Evolutionary conservation across 2,113 vertebrate species (phyloP).

Genomic region (Trichomycterus rosablanca): DNA sequence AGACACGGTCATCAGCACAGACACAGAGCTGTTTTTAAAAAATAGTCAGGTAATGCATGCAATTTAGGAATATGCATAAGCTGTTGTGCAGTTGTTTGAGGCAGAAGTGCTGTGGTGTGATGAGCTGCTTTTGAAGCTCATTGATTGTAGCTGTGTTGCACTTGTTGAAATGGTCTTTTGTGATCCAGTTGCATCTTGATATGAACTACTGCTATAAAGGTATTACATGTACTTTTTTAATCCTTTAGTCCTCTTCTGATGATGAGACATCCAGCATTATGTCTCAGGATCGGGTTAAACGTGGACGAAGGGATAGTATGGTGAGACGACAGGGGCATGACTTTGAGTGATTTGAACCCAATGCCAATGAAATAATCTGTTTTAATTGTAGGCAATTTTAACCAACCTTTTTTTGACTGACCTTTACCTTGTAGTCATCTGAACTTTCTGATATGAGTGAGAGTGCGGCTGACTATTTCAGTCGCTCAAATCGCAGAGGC

Average conservation of each 20-base stretch:
- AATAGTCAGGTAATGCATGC: no score
- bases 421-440: conserved; percentile 65
- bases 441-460: conserved; percentile 83
- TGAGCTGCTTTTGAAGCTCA: no score
- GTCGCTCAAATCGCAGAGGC: conserved; percentile 84
- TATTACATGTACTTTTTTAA: background rate
- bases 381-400: conserved; percentile 1
- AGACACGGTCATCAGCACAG: no score
- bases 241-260: conserved; percentile 69
- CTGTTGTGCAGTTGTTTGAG: no score
- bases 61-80: no score
- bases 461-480: conserved; percentile 92
- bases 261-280: conserved; percentile 72
- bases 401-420: background rate
- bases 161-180: no score
- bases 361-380: conserved; percentile 2
- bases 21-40: no score
- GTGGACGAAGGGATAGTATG: conserved; percentile 74
- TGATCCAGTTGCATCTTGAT: no score
- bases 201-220: no score
- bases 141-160: no score
- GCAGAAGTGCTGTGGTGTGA: no score
- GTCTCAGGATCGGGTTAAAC: conserved; percentile 68
- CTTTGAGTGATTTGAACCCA: conserved; percentile 7
- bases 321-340: conserved; percentile 64